These are phyloP conservation scores for Steinernema carpocapsae DNA, from an alignment of 2,888 invertebrate genomes.

Conservation along the genomic window DNA sequence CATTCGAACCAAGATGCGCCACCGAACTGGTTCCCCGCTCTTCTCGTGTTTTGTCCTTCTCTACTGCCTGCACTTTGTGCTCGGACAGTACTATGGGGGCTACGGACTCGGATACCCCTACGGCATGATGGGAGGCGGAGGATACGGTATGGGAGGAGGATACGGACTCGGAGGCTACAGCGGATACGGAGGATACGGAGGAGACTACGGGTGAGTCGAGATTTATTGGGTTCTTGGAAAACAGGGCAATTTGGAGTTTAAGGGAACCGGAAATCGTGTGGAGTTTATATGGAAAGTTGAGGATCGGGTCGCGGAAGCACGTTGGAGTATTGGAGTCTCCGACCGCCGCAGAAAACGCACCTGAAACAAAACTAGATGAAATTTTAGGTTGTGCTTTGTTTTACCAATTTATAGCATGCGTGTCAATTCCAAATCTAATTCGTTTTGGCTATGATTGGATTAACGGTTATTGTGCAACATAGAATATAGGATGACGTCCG, in stretches of 20 bases:
- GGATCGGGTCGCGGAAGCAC: too few species aligned
- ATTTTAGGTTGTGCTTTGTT: too few species aligned
- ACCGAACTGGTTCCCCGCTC: neutral
- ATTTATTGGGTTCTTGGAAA: neutral
- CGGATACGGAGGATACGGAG: conserved; percentile 6
- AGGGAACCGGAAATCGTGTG: neutral
- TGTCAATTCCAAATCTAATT: too few species aligned
- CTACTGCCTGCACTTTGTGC: neutral
- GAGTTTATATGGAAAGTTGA: too few species aligned
- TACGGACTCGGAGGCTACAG: conserved; percentile 5
- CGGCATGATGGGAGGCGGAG: conserved; percentile 11
- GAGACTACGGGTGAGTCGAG: neutral
- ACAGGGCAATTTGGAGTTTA: neutral
- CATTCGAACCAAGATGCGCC: neutral
- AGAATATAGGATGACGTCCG: too few species aligned
- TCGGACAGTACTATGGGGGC: conserved; percentile 14
- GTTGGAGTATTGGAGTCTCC: too few species aligned
- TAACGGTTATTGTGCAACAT: too few species aligned
- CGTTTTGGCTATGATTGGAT: too few species aligned
- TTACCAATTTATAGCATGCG: too few species aligned
- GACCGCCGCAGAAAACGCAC: neutral
- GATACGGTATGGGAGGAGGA: conserved; percentile 7
- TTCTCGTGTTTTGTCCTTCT: neutral
- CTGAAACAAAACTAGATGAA: neutral
- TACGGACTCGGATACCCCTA: conserved; percentile 25